Conservation (phyloP, 2,113 vertebrate species). For the Hippocampus comes region DNA sequence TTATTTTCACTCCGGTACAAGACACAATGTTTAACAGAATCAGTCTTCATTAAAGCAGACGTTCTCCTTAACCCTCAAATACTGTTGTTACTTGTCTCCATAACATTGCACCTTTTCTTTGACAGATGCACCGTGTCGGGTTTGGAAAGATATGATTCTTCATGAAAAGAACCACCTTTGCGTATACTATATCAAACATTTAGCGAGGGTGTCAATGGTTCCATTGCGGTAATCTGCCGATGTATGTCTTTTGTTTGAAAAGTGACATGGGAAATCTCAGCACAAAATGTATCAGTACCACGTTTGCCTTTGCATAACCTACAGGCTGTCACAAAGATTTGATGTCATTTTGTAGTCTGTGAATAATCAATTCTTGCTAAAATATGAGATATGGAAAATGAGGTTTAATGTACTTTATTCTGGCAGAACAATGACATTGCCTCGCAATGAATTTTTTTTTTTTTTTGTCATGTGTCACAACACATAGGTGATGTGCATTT, state of each 20-base stretch:
- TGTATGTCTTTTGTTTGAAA: neutral
- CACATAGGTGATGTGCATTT: neutral
- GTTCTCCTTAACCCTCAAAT: neutral
- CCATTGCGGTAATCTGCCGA: neutral
- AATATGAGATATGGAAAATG: neutral
- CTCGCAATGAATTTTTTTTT: too few species aligned
- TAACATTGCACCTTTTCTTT: neutral
- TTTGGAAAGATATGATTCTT: neutral
- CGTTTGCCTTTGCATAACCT: neutral
- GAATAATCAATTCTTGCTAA: neutral
- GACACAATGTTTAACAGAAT: neutral
- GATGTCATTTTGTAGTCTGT: neutral
- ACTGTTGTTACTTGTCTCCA: neutral
- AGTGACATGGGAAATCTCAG: neutral
- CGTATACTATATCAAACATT: neutral
- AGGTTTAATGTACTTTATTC: neutral
- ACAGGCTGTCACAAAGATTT: neutral
- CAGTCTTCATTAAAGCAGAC: neutral
- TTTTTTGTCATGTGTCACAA: neutral
- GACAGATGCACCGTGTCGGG: neutral
- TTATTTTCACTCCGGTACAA: neutral
- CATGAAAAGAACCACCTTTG: neutral
- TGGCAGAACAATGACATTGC: too few species aligned
- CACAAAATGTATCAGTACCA: neutral
- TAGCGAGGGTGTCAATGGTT: neutral